These are phyloP conservation scores for Australoheros facetus DNA, from an alignment of 2,797 vertebrate genomes.

Conservation along the genomic window DNA sequence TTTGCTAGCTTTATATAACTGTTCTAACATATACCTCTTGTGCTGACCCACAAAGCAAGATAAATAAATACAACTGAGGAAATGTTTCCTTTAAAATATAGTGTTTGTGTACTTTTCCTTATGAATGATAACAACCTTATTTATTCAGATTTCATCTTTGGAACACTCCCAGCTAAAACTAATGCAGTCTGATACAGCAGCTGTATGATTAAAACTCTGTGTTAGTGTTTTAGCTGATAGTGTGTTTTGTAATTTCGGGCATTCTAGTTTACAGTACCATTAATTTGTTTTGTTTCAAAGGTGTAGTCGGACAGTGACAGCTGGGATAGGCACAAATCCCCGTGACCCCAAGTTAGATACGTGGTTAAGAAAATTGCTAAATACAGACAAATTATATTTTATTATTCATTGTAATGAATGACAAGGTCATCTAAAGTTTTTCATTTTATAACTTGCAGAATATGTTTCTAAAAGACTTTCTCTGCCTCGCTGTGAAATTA, in stretches of 20 bases:
- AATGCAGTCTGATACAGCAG: neutral
- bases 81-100: neutral
- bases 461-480: conserved; percentile 12
- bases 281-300: no score
- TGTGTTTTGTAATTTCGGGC: neutral
- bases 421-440: neutral
- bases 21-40: conserved; percentile 7
- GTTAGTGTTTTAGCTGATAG: neutral
- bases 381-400: no score
- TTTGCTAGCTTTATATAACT: conserved; percentile 23
- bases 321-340: neutral
- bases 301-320: neutral
- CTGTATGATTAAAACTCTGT: neutral
- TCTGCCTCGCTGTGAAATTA: conserved; percentile 36
- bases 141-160: conserved; percentile 8
- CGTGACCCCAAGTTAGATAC: neutral
- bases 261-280: neutral
- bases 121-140: neutral
- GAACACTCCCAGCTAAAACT: neutral
- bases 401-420: no score
- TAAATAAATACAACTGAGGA: neutral
- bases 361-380: neutral
- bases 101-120: neutral
- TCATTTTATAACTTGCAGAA: neutral
- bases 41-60: neutral